Percentiles rank a stretch among this genome's conserved stretches.
phyloP scores from a whole-genome alignment of 2,797 vertebrate species.

The Hephaestus fuliginosus region DNA sequence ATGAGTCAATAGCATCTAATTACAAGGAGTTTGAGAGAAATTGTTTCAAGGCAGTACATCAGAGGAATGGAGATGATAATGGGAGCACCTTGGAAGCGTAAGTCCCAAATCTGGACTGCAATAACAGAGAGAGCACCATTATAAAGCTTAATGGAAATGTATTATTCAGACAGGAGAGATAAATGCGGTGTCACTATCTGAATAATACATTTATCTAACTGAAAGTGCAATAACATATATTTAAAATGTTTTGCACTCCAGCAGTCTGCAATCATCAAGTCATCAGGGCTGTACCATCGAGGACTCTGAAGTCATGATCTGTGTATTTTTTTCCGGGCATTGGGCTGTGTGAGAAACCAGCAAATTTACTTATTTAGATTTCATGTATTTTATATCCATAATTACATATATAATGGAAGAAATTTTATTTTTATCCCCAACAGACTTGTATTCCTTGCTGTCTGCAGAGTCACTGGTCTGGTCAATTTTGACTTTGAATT shows the following conservation, averaged over 20 bases:
- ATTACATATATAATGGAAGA: not conserved
- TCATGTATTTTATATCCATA: not conserved
- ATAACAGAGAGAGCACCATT: constrained; percentile 9
- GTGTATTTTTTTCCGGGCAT: not conserved
- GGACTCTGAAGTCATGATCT: not conserved
- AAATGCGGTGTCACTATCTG: constrained; percentile 36
- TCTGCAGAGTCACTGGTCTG: not conserved
- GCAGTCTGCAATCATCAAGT: constrained; percentile 1
- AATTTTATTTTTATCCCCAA: not conserved
- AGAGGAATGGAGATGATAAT: constrained; percentile 20
- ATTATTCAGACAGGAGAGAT: constrained; percentile 62
- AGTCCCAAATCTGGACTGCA: constrained; percentile 28
- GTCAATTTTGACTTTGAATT: not conserved
- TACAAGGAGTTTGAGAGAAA: constrained; percentile 51
- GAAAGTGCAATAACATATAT: constrained; percentile 12
- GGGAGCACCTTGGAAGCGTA: constrained; percentile 13
- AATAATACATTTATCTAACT: constrained; percentile 50
- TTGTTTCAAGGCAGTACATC: constrained; percentile 4
- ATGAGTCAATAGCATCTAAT: constrained; percentile 73
- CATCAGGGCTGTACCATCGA: not conserved
- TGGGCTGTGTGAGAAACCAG: not conserved
- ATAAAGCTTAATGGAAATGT: constrained; percentile 55
- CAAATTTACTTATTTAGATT: not conserved
- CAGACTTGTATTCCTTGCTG: not conserved
- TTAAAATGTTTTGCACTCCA: not conserved